Evolutionary conservation across 2,888 invertebrate genomes (phyloP).

Genomic region (Conus canariensis): DNA sequence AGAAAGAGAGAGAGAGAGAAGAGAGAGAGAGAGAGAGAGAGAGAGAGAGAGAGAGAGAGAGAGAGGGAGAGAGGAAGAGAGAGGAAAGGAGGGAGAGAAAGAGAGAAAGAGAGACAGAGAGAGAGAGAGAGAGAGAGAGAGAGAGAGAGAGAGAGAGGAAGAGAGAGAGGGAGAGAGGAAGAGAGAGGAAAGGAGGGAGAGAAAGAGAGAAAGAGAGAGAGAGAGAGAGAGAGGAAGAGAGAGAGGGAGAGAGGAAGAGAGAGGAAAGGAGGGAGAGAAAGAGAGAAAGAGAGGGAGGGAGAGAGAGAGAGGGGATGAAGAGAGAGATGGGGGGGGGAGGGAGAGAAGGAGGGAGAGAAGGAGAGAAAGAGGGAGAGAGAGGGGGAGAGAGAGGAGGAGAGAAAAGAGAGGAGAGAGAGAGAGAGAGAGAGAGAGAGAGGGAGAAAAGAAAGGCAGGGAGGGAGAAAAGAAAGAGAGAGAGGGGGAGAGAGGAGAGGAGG

Average conservation of each 20-base stretch:
- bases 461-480: not conserved
- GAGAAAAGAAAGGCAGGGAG: not conserved
- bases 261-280: not conserved
- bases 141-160: not conserved
- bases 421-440: not conserved
- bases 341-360: not conserved
- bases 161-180: not conserved
- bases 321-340: not conserved
- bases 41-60: not conserved
- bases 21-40: not conserved
- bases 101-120: not conserved
- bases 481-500: not conserved
- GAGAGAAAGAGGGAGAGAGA: not conserved
- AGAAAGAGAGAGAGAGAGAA: not conserved
- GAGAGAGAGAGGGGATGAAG: not conserved
- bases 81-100: not conserved
- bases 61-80: not conserved
- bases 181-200: constrained; percentile 5
- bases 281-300: not conserved
- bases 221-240: not conserved
- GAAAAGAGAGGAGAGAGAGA: not conserved
- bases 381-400: not conserved
- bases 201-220: not conserved
- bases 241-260: not conserved
- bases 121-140: not conserved